Evolutionary conservation across 1,140 invertebrate species (phyloP), one percentile per base, ranked within the genome.

Genomic region (Oryzaephilus surinamensis): DNA sequence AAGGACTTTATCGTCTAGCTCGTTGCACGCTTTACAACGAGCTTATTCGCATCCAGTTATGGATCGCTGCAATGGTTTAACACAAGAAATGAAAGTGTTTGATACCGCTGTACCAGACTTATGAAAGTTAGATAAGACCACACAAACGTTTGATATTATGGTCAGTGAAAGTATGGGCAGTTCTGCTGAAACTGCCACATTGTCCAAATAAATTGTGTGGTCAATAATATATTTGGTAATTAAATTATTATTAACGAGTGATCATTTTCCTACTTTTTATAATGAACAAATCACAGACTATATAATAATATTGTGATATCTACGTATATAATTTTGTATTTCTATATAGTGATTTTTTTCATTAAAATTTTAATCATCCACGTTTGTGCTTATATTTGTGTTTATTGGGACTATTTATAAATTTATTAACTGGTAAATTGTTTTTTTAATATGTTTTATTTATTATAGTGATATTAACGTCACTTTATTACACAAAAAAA

Each of bases 1-100:
- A 56, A 64, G 79, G 8, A 81, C 78, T 1, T 71, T 80, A 6
- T 79, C 77, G 18, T 77, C 76, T 2, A 74, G 66, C 38, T 80
- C 77, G 26, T 61, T 81, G 8, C 77, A 78, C 52, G 73, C 72
- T 16, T 67, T 79, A 37, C 76, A 77, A 36, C 38, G 52, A 6
- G 46, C 57, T 5, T 61, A 57, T 38, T 35, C 45, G 2, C 48
- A 51, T 14, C 41, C 46, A 2, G 36, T 24, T n/a, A 48, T 55
- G 44, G 50, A 58, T n/a, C 21, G 45, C n/a, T 57, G 54, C 32
- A 60, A 55, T 32, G 55, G 56, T 4, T 14, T 49, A 11, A n/a
- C n/a, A 24, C 54, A 58, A 23, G 58, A 61, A 38, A 42, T 58
- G 50, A 51, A 46, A 13, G 38, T 52, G 16, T 40, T 57, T 4